These are phyloP conservation scores for Tyrophagus putrescentiae DNA, from an alignment of 1,140 invertebrate species.

Conservation along the genomic window DNA sequence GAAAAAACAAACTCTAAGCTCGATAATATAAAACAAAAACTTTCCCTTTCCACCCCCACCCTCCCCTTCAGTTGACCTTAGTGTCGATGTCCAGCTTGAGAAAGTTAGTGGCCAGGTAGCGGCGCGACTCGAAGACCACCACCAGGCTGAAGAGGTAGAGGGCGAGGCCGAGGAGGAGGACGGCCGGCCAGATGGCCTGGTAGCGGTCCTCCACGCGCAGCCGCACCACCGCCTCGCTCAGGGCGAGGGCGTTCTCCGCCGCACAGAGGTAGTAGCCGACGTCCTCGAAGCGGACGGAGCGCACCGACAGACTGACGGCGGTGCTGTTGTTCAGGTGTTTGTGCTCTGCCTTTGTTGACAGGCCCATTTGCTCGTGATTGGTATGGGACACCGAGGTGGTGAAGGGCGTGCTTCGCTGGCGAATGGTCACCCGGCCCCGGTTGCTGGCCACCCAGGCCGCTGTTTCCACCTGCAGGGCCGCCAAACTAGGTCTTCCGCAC, in stretches of 20 bases:
- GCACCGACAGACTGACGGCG: background rate
- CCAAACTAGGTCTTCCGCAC: background rate
- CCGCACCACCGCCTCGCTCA: background rate
- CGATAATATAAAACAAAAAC: too few relatives aligned
- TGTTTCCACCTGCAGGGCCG: background rate
- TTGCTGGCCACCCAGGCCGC: background rate
- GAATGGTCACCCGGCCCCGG: background rate
- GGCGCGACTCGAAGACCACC: background rate
- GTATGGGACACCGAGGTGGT: too few relatives aligned
- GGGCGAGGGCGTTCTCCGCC: background rate
- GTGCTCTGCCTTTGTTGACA: too few relatives aligned
- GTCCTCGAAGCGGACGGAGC: background rate
- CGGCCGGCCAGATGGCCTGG: background rate
- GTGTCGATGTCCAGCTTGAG: background rate
- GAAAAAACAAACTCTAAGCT: too few relatives aligned
- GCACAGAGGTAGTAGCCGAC: background rate
- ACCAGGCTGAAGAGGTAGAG: conserved; percentile 1
- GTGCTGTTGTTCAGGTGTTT: background rate
- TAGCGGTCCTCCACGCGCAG: background rate
- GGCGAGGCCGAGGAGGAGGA: background rate
- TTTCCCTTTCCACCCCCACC: too few relatives aligned
- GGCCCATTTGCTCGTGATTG: too few relatives aligned
- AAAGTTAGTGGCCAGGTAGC: background rate
- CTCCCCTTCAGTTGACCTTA: too few relatives aligned
- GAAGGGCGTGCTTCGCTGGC: too few relatives aligned